phyloP scores from a whole-genome alignment of 2,888 invertebrate genomes.

The Agapostemon virescens region DNA sequence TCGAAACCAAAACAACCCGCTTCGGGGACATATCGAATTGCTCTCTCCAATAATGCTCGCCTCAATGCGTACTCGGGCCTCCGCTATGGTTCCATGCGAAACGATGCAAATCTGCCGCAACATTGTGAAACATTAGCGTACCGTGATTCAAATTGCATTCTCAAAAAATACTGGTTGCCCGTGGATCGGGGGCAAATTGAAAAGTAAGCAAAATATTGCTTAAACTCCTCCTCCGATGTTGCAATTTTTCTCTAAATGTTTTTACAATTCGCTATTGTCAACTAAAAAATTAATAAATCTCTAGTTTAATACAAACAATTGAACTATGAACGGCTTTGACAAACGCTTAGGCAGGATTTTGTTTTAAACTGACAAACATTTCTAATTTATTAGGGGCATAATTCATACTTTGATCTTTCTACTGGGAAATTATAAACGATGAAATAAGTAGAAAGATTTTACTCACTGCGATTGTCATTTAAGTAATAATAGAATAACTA shows the following conservation, averaged over 20 bases:
- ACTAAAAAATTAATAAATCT: too few species aligned
- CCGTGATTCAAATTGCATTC: not conserved
- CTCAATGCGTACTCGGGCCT: conserved; percentile 16
- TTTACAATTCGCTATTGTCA: not conserved
- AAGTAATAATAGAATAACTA: too few species aligned
- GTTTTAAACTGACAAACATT: too few species aligned
- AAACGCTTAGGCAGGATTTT: too few species aligned
- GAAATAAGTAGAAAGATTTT: too few species aligned
- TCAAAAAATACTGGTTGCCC: not conserved
- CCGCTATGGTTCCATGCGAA: conserved; percentile 11
- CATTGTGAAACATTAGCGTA: not conserved
- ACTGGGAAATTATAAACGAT: too few species aligned
- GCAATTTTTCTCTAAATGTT: not conserved
- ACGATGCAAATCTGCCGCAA: not conserved
- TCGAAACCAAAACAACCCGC: conserved; percentile 58
- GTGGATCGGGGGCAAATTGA: not conserved
- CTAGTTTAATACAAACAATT: too few species aligned
- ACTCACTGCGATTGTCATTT: too few species aligned
- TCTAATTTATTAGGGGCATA: too few species aligned
- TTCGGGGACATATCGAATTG: conserved; percentile 46
- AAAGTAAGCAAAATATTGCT: too few species aligned
- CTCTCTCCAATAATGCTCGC: conserved; percentile 52
- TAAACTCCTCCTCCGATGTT: not conserved
- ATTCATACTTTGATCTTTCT: too few species aligned
- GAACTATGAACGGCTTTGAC: too few species aligned